Base-by-base conservation (phyloP, 2,113 vertebrate species). In the Lamprologus speciosus region DNA sequence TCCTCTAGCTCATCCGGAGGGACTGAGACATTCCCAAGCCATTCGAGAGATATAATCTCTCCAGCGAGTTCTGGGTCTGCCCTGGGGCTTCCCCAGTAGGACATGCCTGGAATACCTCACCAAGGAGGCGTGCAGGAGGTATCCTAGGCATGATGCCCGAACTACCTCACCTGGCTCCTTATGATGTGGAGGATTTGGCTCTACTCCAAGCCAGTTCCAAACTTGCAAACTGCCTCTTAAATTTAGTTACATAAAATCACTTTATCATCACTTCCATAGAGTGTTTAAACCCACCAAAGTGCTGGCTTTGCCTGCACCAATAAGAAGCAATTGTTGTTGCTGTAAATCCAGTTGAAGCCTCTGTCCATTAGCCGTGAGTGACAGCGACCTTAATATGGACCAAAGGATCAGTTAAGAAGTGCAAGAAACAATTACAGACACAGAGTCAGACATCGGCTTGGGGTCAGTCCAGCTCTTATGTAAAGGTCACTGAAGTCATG, bases 341-440 rank as follows among this genome's bases (percentile, higher is more conserved):
- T 87, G 14, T 79, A 84, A 86, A 91, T 80, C 85, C 45, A 73
- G 55, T 68, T 79, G 8, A 26, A 86, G 28, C 40, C 53, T 37
- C n/a, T 57, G 80, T 84, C 79, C 54, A 68, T 90, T 85, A 86
- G 9, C 53, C 55, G 17, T 60, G 55, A 83, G 55, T 51, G 81
- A 90, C 87, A 82, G 55, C 33, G 26, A 14, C 60, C 51, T 31
- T 81, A 73, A 13, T n/a, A 28, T n/a, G 53, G 90, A 91, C 91
- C 87, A 89, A 85, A 90, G 81, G 80, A 91, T 92, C 81, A 89
- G 40, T 78, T 78, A 78, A 78, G 70, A 78, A 47, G 70, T 81
- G 81, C 14, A 16, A 42, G 60, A 92, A 85, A 87, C 73, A 81
- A 82, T 87, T 84, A 90, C 54, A 88, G 83, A 80, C 55, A 78